Evolutionary conservation across 1,140 invertebrate genomes (phyloP).

Genomic region (Holotrichia oblita): DNA sequence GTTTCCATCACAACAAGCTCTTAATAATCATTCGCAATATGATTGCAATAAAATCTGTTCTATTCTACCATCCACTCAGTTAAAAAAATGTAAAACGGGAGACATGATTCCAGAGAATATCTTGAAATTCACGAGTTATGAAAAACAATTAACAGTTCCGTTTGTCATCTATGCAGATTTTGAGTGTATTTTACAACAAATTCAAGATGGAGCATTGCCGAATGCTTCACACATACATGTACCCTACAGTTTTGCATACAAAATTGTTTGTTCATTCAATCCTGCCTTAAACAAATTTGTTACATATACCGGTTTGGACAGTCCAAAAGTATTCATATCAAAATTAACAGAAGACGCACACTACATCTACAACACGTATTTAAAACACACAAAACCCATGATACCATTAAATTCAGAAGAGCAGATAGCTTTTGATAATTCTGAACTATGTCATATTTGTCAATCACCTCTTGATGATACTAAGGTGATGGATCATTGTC

Average conservation of each 20-base stretch:
- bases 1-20: slow-evolving; percentile 49
- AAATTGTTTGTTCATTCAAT: background rate
- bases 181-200: slow-evolving; percentile 35
- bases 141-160: slow-evolving; percentile 34
- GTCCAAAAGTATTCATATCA: slow-evolving; percentile 12
- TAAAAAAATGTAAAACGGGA: background rate
- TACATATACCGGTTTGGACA: background rate
- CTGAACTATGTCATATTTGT: too few species aligned
- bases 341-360: background rate
- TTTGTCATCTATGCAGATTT: slow-evolving; percentile 45
- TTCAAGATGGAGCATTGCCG: background rate
- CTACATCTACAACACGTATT: background rate
- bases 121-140: slow-evolving; percentile 35
- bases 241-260: background rate
- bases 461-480: too few species aligned
- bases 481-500: too few species aligned
- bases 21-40: slow-evolving; percentile 50
- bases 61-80: background rate
- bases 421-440: too few species aligned
- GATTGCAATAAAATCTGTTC: slow-evolving; percentile 45
- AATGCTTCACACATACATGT: background rate
- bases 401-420: too few species aligned
- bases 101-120: background rate
- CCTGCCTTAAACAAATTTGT: slow-evolving; percentile 2
- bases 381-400: too few species aligned